These are phyloP conservation scores for Ceratosolen solmsi DNA, from an alignment of 1,140 invertebrate genomes.

Conservation along the genomic window DNA sequence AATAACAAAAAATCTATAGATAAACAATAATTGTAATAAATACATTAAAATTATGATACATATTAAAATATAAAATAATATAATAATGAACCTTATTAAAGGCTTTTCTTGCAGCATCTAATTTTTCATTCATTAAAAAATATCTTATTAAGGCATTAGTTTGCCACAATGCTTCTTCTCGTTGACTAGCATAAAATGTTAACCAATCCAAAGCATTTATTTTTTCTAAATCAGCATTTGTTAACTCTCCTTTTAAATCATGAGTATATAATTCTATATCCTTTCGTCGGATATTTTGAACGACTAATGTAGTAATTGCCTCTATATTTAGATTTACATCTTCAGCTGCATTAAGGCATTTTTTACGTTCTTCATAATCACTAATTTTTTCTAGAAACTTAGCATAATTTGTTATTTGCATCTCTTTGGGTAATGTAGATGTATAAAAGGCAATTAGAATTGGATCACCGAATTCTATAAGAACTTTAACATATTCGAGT, in stretches of 20 bases:
- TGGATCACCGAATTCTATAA: slow-evolving; percentile 84
- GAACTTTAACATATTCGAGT: slow-evolving; percentile 80
- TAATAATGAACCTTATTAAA: slow-evolving; percentile 76
- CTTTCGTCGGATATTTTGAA: slow-evolving; percentile 81
- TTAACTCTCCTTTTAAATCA: slow-evolving; percentile 70
- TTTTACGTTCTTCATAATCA: slow-evolving; percentile 77
- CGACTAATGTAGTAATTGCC: slow-evolving; percentile 86
- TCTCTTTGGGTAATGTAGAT: slow-evolving; percentile 80
- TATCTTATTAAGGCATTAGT: slow-evolving; percentile 91
- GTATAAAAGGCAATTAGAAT: slow-evolving; percentile 88
- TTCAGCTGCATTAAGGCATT: slow-evolving; percentile 80
- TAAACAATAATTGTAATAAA: slow-evolving; percentile 40
- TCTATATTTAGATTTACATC: slow-evolving; percentile 87
- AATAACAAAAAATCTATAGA: background rate
- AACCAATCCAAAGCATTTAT: slow-evolving; percentile 93
- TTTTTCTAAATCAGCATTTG: slow-evolving; percentile 80
- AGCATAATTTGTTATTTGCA: slow-evolving; percentile 86
- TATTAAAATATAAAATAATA: background rate
- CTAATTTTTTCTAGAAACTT: slow-evolving; percentile 83
- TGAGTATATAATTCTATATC: slow-evolving; percentile 57
- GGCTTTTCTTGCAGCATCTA: slow-evolving; percentile 80
- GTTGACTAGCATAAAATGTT: slow-evolving; percentile 84
- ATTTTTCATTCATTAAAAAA: slow-evolving; percentile 81
- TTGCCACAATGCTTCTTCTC: slow-evolving; percentile 86
- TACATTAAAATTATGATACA: slow-evolving; percentile 41